These are phyloP conservation scores for Leucophora obtusa DNA, from an alignment of 2,888 invertebrate genomes.

Conservation along the genomic window DNA sequence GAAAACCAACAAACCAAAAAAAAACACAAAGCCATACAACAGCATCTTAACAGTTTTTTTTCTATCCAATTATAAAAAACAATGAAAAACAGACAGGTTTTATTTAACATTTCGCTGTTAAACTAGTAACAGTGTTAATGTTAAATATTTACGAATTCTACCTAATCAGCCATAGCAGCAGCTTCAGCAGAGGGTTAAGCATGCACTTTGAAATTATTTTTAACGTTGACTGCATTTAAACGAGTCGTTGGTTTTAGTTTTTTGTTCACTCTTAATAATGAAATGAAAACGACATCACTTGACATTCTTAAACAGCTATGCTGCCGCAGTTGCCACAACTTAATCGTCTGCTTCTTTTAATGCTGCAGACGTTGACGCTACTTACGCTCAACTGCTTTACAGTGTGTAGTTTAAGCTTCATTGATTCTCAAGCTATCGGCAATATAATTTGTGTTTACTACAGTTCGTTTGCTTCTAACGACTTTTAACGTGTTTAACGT, in stretches of 20 bases:
- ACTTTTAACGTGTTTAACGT: conserved; percentile 35
- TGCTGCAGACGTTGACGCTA: conserved; percentile 5
- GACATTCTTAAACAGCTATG: conserved; percentile 53
- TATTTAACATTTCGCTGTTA: conserved; percentile 49
- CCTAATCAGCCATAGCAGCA: background rate
- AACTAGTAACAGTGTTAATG: conserved; percentile 57
- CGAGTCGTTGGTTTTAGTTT: conserved; percentile 5
- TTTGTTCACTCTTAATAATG: conserved; percentile 46
- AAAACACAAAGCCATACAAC: conserved; percentile 21
- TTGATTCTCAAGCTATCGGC: conserved; percentile 60
- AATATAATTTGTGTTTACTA: conserved; percentile 52
- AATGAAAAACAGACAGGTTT: conserved; percentile 36
- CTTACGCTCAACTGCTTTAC: conserved; percentile 26
- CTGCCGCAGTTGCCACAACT: conserved; percentile 4
- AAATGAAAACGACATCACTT: conserved; percentile 63
- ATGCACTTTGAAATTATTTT: conserved; percentile 17
- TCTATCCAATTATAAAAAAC: background rate
- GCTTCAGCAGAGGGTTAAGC: conserved; percentile 19
- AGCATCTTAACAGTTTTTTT: conserved; percentile 2
- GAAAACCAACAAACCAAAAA: conserved; percentile 11
- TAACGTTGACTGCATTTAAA: conserved; percentile 6
- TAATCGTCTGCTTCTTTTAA: background rate
- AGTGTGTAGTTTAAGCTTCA: conserved; percentile 55
- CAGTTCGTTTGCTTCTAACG: conserved; percentile 27
- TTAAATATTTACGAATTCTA: conserved; percentile 30